Evolutionary conservation across 2,113 vertebrate genomes (phyloP), one percentile per base, ranked within the genome.

Genomic region (Charina bottae): DNA sequence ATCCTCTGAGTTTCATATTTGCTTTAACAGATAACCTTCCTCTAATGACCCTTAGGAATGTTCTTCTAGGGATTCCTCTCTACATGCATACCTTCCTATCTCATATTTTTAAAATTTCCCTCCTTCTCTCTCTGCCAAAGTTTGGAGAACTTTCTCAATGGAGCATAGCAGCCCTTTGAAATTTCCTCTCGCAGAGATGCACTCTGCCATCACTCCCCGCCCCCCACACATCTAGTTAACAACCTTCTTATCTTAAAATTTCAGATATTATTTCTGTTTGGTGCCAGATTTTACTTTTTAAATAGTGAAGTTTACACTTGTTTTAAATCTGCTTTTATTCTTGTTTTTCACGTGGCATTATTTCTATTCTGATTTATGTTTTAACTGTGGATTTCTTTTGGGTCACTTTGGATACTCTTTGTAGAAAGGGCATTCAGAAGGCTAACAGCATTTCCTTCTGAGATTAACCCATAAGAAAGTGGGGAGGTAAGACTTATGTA

Each of bases 351-450:
- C 13, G 7, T 33, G 26, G 5, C 53, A 19, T 64, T 91, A 83
- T 28, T 78, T 68, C 46, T 58, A 3, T 17, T 62, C 49, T 23
- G 17, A 6, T 87, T 28, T 9, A 13, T 49, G 9, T 72, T 91
- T 87, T 59, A 28, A 90, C 12, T 90, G 37, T 90, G n/a, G 26
- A 49, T 49, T 49, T 90, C 68, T 62, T 64, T 85, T 58, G 87
- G 13, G 19, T 49, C 6, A 33, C 11, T 88, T 49, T 78, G 26
- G 59, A 83, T 86, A 56, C 68, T 59, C 58, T 83, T 46, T 59
- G n/a, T 78, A 88, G 49, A 88, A 58, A 53, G 37, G 62, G 15
- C 6, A 59, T 83, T 59, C 21, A 68, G 33, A 59, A 78, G 64
- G 15, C 37, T 58, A 12, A 49, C 87, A 24, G 59, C 46, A 42